Evolutionary conservation across 2,888 invertebrate species (phyloP).

Genomic region (Dioctria linearis): DNA sequence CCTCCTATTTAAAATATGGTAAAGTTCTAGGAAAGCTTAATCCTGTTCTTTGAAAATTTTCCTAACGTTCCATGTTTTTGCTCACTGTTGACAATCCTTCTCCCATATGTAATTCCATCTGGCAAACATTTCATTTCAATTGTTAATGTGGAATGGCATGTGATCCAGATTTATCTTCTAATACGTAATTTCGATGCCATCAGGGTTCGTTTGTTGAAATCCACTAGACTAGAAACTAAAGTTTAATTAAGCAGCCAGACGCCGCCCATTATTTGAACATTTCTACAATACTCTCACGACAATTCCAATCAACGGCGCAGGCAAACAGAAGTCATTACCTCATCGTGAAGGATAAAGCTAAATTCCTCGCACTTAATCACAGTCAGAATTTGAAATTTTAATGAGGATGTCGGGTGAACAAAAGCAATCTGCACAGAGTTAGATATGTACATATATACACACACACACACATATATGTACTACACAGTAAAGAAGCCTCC

Average conservation of each 20-base stretch:
- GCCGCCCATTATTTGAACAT: conserved; percentile 48
- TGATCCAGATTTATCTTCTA: conserved; percentile 46
- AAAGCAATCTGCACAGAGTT: conserved; percentile 19
- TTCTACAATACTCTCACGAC: conserved; percentile 26
- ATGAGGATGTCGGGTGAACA: conserved; percentile 45
- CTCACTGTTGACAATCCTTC: too few species aligned
- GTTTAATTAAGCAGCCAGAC: conserved; percentile 49
- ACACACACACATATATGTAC: too few species aligned
- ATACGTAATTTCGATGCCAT: conserved; percentile 43
- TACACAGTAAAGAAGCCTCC: conserved; percentile 7
- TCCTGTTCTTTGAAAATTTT: neutral
- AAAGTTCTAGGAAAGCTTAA: too few species aligned
- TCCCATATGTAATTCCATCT: conserved; percentile 27
- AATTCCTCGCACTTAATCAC: conserved; percentile 49
- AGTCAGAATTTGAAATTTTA: conserved; percentile 48
- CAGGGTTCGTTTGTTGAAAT: conserved; percentile 42
- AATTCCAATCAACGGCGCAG: conserved; percentile 28
- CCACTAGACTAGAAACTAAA: conserved; percentile 42
- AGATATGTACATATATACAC: neutral
- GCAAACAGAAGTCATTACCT: conserved; percentile 46
- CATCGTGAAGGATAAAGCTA: conserved; percentile 30
- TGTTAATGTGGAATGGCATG: conserved; percentile 24
- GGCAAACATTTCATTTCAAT: conserved; percentile 45
- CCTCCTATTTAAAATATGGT: too few species aligned
- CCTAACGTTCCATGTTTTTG: neutral